These are phyloP conservation scores for Delia radicum DNA, from an alignment of 1,140 invertebrate species.

Conservation along the genomic window DNA sequence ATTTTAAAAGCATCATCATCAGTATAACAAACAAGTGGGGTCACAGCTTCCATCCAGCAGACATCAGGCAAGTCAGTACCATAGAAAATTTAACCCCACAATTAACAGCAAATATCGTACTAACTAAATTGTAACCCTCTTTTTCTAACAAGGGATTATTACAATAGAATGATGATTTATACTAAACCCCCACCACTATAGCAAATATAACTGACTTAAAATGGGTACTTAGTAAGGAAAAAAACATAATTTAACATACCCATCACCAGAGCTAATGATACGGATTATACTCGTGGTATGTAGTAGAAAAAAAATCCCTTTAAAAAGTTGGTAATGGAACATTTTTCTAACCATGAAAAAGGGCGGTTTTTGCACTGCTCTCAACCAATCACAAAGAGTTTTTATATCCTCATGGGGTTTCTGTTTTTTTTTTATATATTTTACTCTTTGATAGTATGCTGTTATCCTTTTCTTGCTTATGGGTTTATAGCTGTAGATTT, in stretches of 20 bases:
- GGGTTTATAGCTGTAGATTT: background rate
- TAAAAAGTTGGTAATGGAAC: background rate
- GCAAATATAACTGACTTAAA: slow-evolving; percentile 7
- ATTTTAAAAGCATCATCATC: slow-evolving; percentile 15
- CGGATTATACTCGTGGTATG: background rate
- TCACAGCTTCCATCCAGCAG: background rate
- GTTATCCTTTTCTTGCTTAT: too few relatives aligned
- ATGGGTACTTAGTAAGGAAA: slow-evolving; percentile 11
- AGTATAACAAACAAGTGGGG: background rate
- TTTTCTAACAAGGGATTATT: background rate
- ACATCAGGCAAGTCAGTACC: too few relatives aligned
- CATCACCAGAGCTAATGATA: slow-evolving; percentile 6
- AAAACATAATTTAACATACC: background rate
- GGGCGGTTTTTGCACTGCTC: background rate
- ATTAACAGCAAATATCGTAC: background rate
- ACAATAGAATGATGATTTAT: too few relatives aligned
- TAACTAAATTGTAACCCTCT: background rate
- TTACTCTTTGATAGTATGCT: background rate
- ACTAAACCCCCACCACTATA: background rate
- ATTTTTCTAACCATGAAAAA: background rate
- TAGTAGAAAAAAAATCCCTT: background rate
- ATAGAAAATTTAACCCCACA: background rate
- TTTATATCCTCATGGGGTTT: background rate
- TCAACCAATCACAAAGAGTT: background rate
- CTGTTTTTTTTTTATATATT: background rate